These are phyloP conservation scores for Tympanuchus pallidicinctus DNA, from an alignment of 2,113 vertebrate genomes.

Conservation along the genomic window DNA sequence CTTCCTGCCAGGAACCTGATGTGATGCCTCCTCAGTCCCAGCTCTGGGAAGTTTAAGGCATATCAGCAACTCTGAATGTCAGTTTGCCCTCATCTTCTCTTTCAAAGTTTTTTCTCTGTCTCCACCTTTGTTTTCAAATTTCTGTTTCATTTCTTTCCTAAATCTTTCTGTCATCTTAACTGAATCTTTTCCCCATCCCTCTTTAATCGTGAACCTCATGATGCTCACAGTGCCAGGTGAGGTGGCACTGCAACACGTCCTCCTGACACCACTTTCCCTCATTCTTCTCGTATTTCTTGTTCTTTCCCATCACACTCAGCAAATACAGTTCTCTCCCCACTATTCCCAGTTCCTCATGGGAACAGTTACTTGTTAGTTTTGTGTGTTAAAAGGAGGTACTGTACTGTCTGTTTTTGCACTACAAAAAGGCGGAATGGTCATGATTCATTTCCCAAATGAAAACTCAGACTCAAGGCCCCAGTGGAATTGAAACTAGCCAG, in stretches of 20 bases:
- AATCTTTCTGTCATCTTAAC: not conserved
- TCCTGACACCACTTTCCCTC: not conserved
- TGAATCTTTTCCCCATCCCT: not conserved
- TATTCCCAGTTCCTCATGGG: not conserved
- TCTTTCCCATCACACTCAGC: not conserved
- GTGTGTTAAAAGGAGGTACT: not conserved
- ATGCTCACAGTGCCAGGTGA: not conserved
- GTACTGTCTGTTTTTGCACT: not conserved
- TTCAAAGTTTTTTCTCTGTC: not conserved
- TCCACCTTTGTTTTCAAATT: conserved; percentile 22
- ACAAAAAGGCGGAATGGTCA: not conserved
- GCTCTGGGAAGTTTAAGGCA: not conserved
- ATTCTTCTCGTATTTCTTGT: not conserved
- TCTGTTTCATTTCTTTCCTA: not conserved
- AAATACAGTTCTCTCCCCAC: not conserved
- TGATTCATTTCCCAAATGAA: not conserved
- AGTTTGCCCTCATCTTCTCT: not conserved
- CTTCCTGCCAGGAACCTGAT: not conserved
- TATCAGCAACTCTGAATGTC: not conserved
- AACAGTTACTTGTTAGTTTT: not conserved
- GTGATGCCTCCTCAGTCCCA: not conserved
- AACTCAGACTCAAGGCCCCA: not conserved
- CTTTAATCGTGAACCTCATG: not conserved
- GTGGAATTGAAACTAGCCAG: not conserved
- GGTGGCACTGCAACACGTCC: not conserved